phyloP scores from a whole-genome alignment of 1,140 invertebrate genomes.

The Drosophila asahinai region DNA sequence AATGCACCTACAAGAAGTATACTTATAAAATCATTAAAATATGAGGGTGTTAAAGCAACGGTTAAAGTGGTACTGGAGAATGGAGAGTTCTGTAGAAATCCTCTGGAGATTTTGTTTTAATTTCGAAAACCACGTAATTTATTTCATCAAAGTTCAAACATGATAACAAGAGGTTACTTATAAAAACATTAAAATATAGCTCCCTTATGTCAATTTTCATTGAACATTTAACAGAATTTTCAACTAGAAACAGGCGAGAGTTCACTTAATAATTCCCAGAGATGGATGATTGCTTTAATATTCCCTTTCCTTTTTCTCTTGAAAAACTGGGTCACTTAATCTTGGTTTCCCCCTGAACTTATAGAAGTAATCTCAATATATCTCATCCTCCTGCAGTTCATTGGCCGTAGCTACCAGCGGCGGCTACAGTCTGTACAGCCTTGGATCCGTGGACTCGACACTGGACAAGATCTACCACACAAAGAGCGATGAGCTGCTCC shows the following conservation, averaged over 20 bases:
- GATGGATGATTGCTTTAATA: too few species aligned
- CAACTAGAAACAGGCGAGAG: too few species aligned
- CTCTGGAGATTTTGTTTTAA: neutral
- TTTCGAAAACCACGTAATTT: conserved; percentile 7
- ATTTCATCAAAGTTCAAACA: neutral
- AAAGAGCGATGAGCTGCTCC: conserved; percentile 90
- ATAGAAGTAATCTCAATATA: neutral
- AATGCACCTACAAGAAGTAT: too few species aligned
- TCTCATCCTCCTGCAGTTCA: conserved; percentile 88
- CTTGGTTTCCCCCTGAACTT: neutral
- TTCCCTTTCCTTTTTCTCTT: neutral
- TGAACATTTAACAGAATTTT: neutral
- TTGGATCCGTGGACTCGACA: conserved; percentile 92
- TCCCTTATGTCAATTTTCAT: neutral
- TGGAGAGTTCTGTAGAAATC: neutral
- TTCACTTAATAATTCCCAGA: too few species aligned
- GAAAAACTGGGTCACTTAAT: neutral
- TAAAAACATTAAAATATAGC: too few species aligned
- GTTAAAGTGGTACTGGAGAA: too few species aligned
- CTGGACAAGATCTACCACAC: conserved; percentile 94
- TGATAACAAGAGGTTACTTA: too few species aligned
- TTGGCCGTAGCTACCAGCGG: conserved; percentile 95
- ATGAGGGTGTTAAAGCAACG: too few species aligned
- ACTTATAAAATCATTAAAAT: too few species aligned
- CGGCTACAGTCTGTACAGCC: conserved; percentile 95